Evolutionary conservation across 2,888 invertebrate species (phyloP), one percentile per base, ranked within the genome.

Genomic region (Tromatobia lineatoria): DNA sequence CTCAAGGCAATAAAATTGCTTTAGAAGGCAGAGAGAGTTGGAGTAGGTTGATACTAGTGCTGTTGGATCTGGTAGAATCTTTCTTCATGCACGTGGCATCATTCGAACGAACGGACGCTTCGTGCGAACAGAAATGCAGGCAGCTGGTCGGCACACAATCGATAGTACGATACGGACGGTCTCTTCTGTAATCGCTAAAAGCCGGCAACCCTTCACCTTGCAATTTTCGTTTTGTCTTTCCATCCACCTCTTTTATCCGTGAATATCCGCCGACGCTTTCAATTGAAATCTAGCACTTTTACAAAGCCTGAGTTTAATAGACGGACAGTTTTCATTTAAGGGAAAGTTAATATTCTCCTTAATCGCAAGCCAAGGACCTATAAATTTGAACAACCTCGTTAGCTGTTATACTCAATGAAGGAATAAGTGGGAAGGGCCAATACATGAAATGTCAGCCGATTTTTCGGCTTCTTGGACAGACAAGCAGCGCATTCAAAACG

Each of bases 181-280:
- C 34, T 34, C 64, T 82, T 38, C 66, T 66, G 71, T 50, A 66
- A 82, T 77, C 71, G 57, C 71, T 82, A 73, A 73, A 77, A 82
- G 77, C 82, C 82, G 66, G 77, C 77, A 82, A 70, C 52, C 70
- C 71, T 77, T 67, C 34, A 20, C 57, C 25, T 59, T 50, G 52
- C 75, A 52, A 61, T 80, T 70, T 50, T 45, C 52, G 45, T 20
- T 61, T 61, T 50, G 42, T 50, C 57, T 50, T 38, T 64, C 20
- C 59, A 64, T 11, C 64, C 10, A 38, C 42, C 52, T 73, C 52
- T 73, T 66, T 57, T n/a, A 57, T 73, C 13, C 73, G 18, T 10
- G 38, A 23, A 73, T 73, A 59, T 42, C 38, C 71, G 38, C 71
- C 34, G 66, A 73, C 73, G 57, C 66, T 66, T 67, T 59, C 25